A percentile compares a stretch with the other conserved stretches of the same genome.
Conservation (phyloP, 2,113 vertebrate genomes). For the human region DNA sequence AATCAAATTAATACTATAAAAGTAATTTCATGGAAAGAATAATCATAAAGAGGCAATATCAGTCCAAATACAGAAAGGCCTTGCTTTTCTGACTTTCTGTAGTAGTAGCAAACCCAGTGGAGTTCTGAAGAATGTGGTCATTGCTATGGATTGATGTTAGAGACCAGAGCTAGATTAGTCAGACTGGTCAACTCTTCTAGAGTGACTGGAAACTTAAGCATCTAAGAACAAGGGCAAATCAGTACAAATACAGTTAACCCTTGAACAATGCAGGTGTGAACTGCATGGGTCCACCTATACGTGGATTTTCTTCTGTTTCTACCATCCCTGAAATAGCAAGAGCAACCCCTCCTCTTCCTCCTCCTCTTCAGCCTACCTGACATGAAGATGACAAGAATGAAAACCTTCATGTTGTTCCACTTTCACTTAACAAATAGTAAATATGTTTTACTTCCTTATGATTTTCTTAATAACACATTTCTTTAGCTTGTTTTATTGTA, state of each 20-base stretch:
- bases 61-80: accelerated
- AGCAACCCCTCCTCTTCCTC: not conserved
- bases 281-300: not conserved
- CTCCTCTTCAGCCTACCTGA: not conserved
- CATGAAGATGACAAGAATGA: not conserved
- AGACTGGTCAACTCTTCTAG: not conserved
- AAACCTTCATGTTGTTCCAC: not conserved
- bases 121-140: not conserved
- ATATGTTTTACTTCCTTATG: not conserved
- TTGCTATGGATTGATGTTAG: not conserved
- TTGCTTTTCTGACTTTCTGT: not conserved
- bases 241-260: not conserved
- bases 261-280: not conserved
- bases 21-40: not conserved
- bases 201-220: not conserved
- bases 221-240: not conserved
- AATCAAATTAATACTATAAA: not conserved
- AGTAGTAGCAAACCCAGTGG: not conserved
- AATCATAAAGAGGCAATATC: not conserved
- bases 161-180: not conserved
- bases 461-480: not conserved
- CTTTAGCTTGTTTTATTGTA: not conserved
- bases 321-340: not conserved
- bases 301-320: not conserved
- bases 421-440: not conserved